Evolutionary conservation across 1,140 invertebrate genomes (phyloP).

Genomic region (Pentalonia nigronervosa): DNA sequence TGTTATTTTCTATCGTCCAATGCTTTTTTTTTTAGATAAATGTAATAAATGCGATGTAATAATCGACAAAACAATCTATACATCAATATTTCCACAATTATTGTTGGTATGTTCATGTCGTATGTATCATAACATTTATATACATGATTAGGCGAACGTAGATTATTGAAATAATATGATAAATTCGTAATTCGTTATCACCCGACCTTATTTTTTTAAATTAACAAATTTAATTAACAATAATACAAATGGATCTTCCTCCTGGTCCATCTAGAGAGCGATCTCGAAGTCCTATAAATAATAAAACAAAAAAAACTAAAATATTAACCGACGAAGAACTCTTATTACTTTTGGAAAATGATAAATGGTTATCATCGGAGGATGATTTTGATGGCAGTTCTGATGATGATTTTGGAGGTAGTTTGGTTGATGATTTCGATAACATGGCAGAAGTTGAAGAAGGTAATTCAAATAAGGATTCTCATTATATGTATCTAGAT

Average conservation of each 20-base stretch:
- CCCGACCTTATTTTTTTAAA: slow-evolving; percentile 21
- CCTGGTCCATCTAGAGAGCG: slow-evolving; percentile 26
- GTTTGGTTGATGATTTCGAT: slow-evolving; percentile 27
- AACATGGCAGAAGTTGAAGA: not conserved
- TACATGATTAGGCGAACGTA: not conserved
- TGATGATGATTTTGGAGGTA: slow-evolving; percentile 2
- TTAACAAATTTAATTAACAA: slow-evolving; percentile 8
- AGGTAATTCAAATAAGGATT: slow-evolving; percentile 11
- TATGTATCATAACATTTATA: slow-evolving; percentile 26
- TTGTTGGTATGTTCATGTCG: not conserved
- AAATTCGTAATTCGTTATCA: not conserved
- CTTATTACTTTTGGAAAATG: slow-evolving; percentile 23
- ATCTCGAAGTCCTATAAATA: not conserved
- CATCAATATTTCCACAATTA: no score
- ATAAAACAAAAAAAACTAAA: not conserved
- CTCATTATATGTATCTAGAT: not conserved
- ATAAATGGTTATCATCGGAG: not conserved
- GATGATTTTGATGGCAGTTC: slow-evolving; percentile 27
- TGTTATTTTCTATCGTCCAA: no score
- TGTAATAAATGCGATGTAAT: no score
- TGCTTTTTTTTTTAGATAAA: no score
- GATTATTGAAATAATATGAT: no score
- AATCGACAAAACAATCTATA: no score
- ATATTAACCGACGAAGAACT: slow-evolving; percentile 23
- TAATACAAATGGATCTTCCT: slow-evolving; percentile 35